phyloP scores from a whole-genome alignment of 2,797 vertebrate genomes.

The Acridotheres tristis region DNA sequence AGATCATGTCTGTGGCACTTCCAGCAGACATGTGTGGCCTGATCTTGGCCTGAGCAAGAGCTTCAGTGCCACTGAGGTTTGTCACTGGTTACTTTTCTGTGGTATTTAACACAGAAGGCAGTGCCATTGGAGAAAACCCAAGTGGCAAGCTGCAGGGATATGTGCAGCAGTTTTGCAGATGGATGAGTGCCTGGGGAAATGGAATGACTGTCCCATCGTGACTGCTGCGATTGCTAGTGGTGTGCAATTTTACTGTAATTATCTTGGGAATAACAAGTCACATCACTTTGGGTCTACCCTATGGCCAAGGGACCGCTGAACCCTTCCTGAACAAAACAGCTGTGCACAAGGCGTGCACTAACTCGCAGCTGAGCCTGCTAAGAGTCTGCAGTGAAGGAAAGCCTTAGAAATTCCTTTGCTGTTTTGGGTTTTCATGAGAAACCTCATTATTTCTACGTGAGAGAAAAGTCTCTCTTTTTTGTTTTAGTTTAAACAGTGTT shows the following conservation, averaged over 20 bases:
- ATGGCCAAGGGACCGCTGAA: neutral
- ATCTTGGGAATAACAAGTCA: neutral
- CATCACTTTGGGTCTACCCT: neutral
- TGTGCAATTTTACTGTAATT: neutral
- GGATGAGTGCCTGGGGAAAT: neutral
- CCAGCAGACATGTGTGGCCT: neutral
- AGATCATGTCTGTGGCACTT: neutral
- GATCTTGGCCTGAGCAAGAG: neutral
- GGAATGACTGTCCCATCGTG: neutral
- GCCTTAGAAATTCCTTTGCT: neutral
- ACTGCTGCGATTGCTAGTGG: rapidly evolving
- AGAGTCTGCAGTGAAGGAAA: neutral
- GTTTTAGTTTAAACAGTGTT: neutral
- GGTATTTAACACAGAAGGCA: neutral
- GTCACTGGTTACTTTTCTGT: neutral
- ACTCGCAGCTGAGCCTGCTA: neutral
- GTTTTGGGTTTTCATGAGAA: neutral
- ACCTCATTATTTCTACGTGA: neutral
- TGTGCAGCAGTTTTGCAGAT: neutral
- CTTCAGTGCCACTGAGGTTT: neutral
- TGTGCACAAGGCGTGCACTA: neutral
- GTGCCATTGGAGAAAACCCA: neutral
- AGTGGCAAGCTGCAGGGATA: neutral
- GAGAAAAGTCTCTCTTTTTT: neutral
- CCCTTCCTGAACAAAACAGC: neutral